Evolutionary conservation across 1,140 invertebrate species (phyloP).

Genomic region (Parasteatoda tepidariorum): DNA sequence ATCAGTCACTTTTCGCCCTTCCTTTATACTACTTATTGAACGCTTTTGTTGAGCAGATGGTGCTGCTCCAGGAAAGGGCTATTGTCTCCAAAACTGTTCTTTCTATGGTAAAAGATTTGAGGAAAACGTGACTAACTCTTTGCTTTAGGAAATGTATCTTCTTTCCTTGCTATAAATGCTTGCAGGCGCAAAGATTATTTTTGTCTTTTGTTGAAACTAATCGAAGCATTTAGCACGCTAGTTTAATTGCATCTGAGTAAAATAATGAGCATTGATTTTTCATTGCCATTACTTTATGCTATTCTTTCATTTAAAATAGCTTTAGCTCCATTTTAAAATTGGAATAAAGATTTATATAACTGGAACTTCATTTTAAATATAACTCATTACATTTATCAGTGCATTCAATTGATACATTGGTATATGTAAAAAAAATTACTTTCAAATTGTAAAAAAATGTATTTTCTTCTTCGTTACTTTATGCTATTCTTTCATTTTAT

Average conservation of each 20-base stretch:
- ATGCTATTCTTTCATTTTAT: too few species aligned
- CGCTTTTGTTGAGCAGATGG: conserved; percentile 12
- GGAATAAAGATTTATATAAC: too few species aligned
- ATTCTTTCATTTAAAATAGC: too few species aligned
- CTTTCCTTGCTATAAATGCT: conserved; percentile 11
- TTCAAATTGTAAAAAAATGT: too few species aligned
- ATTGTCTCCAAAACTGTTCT: conserved; percentile 38
- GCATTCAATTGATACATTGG: too few species aligned
- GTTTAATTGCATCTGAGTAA: conserved; percentile 35
- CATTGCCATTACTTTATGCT: too few species aligned
- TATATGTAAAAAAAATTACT: too few species aligned
- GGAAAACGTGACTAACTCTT: conserved; percentile 30
- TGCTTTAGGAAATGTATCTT: conserved; percentile 7
- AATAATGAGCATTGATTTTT: too few species aligned
- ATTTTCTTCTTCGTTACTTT: too few species aligned
- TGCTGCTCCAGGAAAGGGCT: conserved; percentile 26
- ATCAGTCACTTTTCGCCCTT: conserved; percentile 47
- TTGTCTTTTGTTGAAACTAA: conserved; percentile 37
- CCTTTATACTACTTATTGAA: conserved; percentile 27
- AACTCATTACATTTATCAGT: too few species aligned
- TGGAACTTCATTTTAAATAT: too few species aligned
- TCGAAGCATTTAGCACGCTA: conserved; percentile 5
- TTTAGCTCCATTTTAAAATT: too few species aligned
- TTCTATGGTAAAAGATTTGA: conserved; percentile 37
- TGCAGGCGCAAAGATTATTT: conserved; percentile 22